Evolutionary conservation across 1,140 invertebrate genomes (phyloP).

Genomic region (Aphidius gifuensis): DNA sequence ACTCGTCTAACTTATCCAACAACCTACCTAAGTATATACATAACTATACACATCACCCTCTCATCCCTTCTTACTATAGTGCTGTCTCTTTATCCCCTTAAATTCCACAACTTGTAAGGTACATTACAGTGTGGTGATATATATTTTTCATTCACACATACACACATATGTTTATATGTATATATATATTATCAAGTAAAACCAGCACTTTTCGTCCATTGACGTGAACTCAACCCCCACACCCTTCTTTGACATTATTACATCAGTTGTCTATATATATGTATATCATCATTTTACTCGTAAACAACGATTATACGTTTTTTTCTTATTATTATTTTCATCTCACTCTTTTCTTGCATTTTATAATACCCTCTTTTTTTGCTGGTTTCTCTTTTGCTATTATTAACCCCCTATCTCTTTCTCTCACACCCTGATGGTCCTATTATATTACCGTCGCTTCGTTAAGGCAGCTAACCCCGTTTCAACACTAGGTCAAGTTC

Average conservation of each 20-base stretch:
- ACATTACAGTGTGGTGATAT: not conserved
- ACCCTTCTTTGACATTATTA: too few relatives aligned
- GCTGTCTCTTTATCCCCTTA: too few relatives aligned
- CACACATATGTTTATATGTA: conserved; percentile 9
- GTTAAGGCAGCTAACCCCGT: conserved; percentile 19
- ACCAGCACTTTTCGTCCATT: conserved; percentile 31
- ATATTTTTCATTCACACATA: conserved; percentile 25
- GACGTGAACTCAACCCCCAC: conserved; percentile 26
- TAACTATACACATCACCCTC: not conserved
- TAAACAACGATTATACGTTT: too few relatives aligned
- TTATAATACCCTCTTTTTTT: too few relatives aligned
- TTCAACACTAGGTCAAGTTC: conserved; percentile 24
- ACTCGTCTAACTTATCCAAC: too few relatives aligned
- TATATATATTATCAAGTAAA: too few relatives aligned
- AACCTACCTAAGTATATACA: too few relatives aligned
- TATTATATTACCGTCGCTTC: not conserved
- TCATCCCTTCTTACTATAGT: conserved; percentile 7
- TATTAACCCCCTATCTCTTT: not conserved
- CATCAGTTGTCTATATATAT: too few relatives aligned
- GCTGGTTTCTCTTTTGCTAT: not conserved
- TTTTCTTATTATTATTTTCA: too few relatives aligned
- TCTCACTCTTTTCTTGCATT: too few relatives aligned
- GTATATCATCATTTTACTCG: too few relatives aligned
- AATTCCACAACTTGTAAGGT: too few relatives aligned
- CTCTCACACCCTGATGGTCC: not conserved